Conservation (phyloP, 2,113 vertebrate genomes). For the Oncorhynchus keta region DNA sequence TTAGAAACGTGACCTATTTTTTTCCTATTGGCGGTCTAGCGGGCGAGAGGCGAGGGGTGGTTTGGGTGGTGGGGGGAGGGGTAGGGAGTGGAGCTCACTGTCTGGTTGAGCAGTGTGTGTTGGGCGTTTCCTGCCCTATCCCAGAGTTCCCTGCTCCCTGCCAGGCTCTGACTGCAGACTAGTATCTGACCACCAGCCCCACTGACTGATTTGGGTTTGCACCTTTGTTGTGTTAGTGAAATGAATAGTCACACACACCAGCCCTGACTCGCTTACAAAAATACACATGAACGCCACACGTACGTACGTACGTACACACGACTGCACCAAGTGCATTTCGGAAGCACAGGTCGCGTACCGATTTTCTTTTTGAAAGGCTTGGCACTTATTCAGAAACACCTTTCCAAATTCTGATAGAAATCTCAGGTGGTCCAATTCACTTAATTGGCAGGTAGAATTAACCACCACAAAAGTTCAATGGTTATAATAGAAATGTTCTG, state of each 20-base stretch:
- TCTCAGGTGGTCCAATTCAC: not conserved
- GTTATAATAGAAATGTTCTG: not conserved
- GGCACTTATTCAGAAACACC: not conserved
- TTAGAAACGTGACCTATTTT: conserved; percentile 72
- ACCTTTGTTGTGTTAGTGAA: not conserved
- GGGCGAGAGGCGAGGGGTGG: conserved; percentile 42
- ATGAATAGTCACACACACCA: not conserved
- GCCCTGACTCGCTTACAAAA: not conserved
- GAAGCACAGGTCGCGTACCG: too few species aligned
- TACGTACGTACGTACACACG: conserved; percentile 1
- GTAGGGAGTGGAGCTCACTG: conserved; percentile 21
- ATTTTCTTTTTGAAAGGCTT: too few species aligned
- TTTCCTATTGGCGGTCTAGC: conserved; percentile 21
- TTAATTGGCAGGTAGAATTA: not conserved
- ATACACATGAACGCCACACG: not conserved
- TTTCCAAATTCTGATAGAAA: not conserved
- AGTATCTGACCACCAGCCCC: conserved; percentile 9
- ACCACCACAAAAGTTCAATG: not conserved
- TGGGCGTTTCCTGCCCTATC: conserved; percentile 34
- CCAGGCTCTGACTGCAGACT: not conserved
- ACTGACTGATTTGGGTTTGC: not conserved
- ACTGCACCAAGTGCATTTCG: too few species aligned
- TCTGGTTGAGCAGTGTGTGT: conserved; percentile 20
- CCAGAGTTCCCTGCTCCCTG: conserved; percentile 34
- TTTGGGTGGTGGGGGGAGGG: conserved; percentile 16